Percentiles rank a stretch among this genome's conserved stretches.
These are phyloP conservation scores for Colletes collaris DNA, from an alignment of 2,888 invertebrate genomes.

Conservation along the genomic window DNA sequence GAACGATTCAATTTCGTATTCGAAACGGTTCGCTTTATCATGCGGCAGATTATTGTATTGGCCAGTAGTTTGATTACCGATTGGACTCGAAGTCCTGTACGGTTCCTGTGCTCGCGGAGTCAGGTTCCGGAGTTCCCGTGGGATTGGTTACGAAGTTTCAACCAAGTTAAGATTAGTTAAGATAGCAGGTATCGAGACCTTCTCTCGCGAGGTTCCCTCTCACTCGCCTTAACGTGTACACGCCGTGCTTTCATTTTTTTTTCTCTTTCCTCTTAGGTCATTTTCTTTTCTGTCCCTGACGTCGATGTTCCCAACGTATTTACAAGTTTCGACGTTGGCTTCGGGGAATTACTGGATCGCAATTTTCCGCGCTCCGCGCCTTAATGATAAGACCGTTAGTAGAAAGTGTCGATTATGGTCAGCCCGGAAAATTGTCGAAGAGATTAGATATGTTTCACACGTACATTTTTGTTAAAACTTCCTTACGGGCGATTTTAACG, in stretches of 20 bases:
- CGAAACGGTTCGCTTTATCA: constrained; percentile 20
- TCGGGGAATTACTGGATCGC: constrained; percentile 8
- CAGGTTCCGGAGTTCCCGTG: constrained; percentile 40
- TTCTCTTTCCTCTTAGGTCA: background rate
- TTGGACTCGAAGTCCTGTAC: constrained; percentile 35
- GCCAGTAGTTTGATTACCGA: constrained; percentile 51
- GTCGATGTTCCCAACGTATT: constrained; percentile 8
- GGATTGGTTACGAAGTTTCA: constrained; percentile 57
- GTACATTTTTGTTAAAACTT: background rate
- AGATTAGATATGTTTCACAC: background rate
- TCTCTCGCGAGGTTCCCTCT: constrained; percentile 12
- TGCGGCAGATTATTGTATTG: constrained; percentile 39
- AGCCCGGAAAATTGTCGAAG: constrained; percentile 15
- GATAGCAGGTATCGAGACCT: constrained; percentile 40
- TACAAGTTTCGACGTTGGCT: constrained; percentile 17
- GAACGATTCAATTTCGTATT: constrained; percentile 12
- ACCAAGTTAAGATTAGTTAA: constrained; percentile 63
- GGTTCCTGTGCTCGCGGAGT: constrained; percentile 34
- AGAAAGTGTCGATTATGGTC: constrained; percentile 41
- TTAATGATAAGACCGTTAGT: constrained; percentile 36
- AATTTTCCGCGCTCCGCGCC: constrained; percentile 18
- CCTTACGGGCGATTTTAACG: too few species aligned
- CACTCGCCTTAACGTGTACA: background rate
- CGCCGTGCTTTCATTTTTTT: constrained; percentile 6
- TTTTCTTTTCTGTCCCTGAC: background rate